A percentile compares a stretch with the other conserved stretches of the same genome.
Conservation (phyloP, 2,888 invertebrate genomes). For the Embidobia sp. region DNA sequence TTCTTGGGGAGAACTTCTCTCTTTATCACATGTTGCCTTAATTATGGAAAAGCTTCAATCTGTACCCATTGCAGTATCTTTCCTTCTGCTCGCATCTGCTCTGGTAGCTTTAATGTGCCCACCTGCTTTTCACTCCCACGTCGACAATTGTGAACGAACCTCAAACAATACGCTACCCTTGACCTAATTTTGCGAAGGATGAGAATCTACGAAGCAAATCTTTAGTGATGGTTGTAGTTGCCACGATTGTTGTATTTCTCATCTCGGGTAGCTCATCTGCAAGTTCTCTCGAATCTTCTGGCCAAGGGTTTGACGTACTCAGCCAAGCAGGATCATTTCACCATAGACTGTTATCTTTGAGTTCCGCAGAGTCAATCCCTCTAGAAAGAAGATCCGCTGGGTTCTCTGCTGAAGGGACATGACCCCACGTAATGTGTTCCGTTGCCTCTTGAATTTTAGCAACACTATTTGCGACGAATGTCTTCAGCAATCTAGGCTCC, state of each 20-base stretch:
- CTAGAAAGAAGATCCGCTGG: not conserved
- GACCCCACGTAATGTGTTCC: slow-evolving; percentile 28
- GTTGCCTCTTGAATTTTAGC: slow-evolving; percentile 29
- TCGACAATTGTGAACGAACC: not conserved
- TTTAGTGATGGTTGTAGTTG: not conserved
- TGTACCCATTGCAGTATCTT: not conserved
- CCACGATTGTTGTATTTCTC: not conserved
- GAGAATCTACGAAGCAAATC: not conserved
- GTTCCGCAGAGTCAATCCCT: not conserved
- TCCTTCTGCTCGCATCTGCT: not conserved
- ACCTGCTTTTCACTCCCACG: not conserved
- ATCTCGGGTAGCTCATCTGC: not conserved
- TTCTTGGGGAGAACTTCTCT: not conserved
- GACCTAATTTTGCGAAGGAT: not conserved
- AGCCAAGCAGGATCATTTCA: not conserved
- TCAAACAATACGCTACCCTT: not conserved
- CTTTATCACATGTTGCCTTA: not conserved
- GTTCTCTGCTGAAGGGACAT: slow-evolving; percentile 38
- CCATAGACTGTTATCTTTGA: not conserved
- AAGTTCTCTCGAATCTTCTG: not conserved
- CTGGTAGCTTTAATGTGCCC: not conserved
- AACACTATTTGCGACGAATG: slow-evolving; percentile 49
- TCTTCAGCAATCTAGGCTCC: slow-evolving; percentile 35
- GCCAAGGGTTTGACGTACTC: not conserved
- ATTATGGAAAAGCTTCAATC: not conserved